These are phyloP conservation scores for Tiphia femorata DNA, from an alignment of 2,888 invertebrate genomes.

Conservation along the genomic window DNA sequence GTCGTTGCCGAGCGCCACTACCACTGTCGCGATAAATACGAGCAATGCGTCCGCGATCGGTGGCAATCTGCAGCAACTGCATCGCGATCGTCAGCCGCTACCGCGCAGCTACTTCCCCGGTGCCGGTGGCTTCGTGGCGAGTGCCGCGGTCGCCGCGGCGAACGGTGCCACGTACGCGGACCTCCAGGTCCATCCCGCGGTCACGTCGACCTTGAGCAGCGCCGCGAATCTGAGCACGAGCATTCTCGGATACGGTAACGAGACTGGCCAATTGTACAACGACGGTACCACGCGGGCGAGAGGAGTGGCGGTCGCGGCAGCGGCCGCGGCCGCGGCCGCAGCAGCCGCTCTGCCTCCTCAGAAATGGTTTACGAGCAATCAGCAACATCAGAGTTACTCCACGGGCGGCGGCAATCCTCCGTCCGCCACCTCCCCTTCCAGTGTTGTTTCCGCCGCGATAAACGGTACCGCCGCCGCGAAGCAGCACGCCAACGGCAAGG, in stretches of 20 bases:
- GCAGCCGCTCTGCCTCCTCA: too few relatives aligned
- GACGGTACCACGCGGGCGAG: neutral
- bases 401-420: neutral
- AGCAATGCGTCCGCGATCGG: constrained; percentile 15
- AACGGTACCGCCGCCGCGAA: neutral
- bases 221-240: constrained; percentile 1
- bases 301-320: neutral
- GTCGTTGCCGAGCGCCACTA: constrained; percentile 1
- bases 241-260: constrained; percentile 11
- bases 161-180: constrained; percentile 22
- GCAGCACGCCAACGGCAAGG: too few relatives aligned
- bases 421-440: neutral
- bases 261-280: constrained; percentile 10
- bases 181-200: constrained; percentile 20
- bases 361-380: constrained; percentile 1
- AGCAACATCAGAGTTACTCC: constrained; percentile 3
- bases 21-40: neutral
- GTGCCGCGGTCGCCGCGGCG: too few relatives aligned
- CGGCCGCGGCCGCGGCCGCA: neutral
- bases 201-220: constrained; percentile 7
- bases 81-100: constrained; percentile 8
- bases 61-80: constrained; percentile 13
- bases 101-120: constrained; percentile 7
- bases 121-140: neutral
- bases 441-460: too few relatives aligned